These are phyloP conservation scores for Leucopsar rothschildi DNA, from an alignment of 2,113 vertebrate genomes.

Conservation along the genomic window DNA sequence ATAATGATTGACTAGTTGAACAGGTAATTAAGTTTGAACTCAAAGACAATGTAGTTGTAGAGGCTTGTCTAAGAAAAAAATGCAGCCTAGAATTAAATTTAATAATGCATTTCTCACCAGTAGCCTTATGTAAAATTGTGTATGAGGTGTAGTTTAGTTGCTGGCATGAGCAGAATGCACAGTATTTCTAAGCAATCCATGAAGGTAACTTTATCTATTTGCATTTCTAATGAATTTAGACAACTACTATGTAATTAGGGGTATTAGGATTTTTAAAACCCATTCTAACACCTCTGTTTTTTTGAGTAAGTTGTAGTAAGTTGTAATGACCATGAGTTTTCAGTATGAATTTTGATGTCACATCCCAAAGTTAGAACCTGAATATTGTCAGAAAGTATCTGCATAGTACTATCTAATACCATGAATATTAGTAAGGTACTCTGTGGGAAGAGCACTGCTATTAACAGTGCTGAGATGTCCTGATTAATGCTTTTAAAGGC, in stretches of 20 bases:
- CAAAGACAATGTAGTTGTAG: neutral
- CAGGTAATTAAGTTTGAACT: neutral
- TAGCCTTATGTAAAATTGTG: neutral
- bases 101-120: neutral
- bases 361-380: neutral
- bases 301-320: neutral
- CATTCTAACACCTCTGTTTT: neutral
- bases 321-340: neutral
- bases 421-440: neutral
- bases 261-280: neutral
- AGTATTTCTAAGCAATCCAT: neutral
- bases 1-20: neutral
- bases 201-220: neutral
- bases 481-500: neutral
- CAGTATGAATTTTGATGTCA: neutral
- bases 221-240: neutral
- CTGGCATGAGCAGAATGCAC: neutral
- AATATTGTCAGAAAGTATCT: neutral
- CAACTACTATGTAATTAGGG: neutral
- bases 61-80: neutral
- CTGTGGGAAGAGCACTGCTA: neutral
- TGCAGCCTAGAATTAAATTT: neutral
- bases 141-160: neutral
- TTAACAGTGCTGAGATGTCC: neutral
- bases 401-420: neutral